These are phyloP conservation scores for Strigamia transsilvanica DNA, from an alignment of 2,888 invertebrate species.

Conservation along the genomic window DNA sequence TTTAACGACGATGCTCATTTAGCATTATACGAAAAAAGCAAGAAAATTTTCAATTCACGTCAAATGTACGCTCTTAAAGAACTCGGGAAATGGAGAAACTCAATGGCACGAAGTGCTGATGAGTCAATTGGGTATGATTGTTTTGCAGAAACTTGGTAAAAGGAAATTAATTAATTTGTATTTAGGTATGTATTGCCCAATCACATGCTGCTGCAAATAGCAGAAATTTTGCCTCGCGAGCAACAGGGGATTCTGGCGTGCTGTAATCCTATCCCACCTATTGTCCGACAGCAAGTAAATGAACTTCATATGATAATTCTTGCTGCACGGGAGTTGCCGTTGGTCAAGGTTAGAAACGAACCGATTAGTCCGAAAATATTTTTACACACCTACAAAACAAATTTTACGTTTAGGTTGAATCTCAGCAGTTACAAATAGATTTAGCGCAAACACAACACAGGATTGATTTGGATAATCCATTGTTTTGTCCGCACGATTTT, in stretches of 20 bases:
- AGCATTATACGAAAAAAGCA: slow-evolving; percentile 79
- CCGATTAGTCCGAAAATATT: not conserved
- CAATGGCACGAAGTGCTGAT: slow-evolving; percentile 82
- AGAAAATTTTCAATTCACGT: slow-evolving; percentile 81
- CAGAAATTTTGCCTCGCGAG: slow-evolving; percentile 87
- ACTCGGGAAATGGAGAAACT: slow-evolving; percentile 88
- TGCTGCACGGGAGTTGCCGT: slow-evolving; percentile 74
- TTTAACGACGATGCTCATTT: slow-evolving; percentile 76
- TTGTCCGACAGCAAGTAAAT: slow-evolving; percentile 70
- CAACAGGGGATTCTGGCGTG: slow-evolving; percentile 91
- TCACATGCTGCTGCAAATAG: slow-evolving; percentile 91
- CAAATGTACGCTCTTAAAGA: slow-evolving; percentile 84
- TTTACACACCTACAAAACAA: not conserved
- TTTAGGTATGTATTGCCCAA: slow-evolving; percentile 89
- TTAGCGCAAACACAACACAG: slow-evolving; percentile 56
- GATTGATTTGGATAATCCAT: slow-evolving; percentile 65
- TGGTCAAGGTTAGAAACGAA: slow-evolving; percentile 56
- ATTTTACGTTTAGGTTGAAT: slow-evolving; percentile 50
- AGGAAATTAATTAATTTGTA: slow-evolving; percentile 56
- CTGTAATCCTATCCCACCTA: slow-evolving; percentile 90
- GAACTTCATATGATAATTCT: slow-evolving; percentile 72
- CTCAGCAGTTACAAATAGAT: slow-evolving; percentile 54
- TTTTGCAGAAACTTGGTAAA: not conserved
- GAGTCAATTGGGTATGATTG: slow-evolving; percentile 79
- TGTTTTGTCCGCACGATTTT: slow-evolving; percentile 73